phyloP scores from a whole-genome alignment of 2,888 invertebrate genomes.

The Stenotaenia linearis region DNA sequence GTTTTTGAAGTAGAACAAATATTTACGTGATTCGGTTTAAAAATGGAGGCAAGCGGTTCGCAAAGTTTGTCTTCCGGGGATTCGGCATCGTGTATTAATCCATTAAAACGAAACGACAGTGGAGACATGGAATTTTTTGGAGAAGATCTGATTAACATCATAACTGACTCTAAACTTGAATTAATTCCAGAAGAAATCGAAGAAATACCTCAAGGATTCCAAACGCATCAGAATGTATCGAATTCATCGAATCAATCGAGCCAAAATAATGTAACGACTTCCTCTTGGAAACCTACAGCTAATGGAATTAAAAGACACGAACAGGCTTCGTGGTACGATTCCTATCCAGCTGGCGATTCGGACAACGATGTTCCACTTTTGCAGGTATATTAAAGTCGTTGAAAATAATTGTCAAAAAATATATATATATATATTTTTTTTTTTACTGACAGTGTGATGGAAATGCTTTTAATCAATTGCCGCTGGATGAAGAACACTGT shows the following conservation, averaged over 20 bases:
- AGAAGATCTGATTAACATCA: neutral
- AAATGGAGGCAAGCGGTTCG: neutral
- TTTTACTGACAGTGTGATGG: neutral
- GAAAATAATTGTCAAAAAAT: neutral
- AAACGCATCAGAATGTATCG: neutral
- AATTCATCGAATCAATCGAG: neutral
- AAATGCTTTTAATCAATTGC: neutral
- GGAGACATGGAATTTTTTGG: neutral
- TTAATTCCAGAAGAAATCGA: neutral
- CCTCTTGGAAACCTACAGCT: neutral
- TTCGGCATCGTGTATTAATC: neutral
- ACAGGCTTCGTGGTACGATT: neutral
- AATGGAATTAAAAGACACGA: neutral
- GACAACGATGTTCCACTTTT: neutral
- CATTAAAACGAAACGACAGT: neutral
- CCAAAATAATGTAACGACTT: neutral
- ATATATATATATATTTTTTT: neutral
- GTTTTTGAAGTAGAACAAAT: neutral
- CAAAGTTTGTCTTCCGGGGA: neutral
- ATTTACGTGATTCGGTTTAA: neutral
- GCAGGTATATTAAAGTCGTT: neutral
- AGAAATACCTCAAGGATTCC: neutral
- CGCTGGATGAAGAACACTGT: constrained; percentile 43
- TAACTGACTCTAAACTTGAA: neutral
- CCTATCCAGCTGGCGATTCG: neutral